phyloP scores from a whole-genome alignment of 1,140 invertebrate species.

The Laupala kohalensis region DNA sequence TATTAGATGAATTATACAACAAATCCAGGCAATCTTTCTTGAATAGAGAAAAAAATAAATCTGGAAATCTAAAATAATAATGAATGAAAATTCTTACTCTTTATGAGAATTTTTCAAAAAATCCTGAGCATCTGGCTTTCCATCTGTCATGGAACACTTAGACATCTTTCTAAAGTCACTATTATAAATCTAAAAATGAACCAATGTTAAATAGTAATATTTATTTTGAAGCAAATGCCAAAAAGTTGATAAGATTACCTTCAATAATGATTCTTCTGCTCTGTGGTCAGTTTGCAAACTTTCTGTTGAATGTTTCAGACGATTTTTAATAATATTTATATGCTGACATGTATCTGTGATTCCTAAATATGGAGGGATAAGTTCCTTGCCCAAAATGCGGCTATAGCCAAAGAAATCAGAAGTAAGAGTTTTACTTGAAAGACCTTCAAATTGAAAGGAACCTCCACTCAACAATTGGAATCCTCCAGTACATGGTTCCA shows the following conservation, averaged over 20 bases:
- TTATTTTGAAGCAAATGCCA: neutral
- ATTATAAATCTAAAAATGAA: neutral
- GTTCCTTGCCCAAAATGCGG: neutral
- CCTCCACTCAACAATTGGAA: slow-evolving; percentile 3
- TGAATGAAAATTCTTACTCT: too few species aligned
- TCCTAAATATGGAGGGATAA: slow-evolving; percentile 1
- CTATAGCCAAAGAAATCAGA: neutral
- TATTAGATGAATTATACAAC: too few species aligned
- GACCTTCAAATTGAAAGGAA: slow-evolving; percentile 6
- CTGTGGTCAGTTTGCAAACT: neutral
- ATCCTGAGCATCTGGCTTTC: too few species aligned
- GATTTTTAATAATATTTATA: neutral
- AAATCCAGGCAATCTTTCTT: too few species aligned
- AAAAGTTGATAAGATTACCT: neutral
- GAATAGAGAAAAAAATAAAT: too few species aligned
- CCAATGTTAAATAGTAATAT: neutral
- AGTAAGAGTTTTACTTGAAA: slow-evolving; percentile 4
- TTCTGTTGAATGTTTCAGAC: neutral
- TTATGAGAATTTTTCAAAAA: too few species aligned
- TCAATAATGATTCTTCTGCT: neutral
- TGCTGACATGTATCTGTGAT: slow-evolving; percentile 10
- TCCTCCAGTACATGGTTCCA: slow-evolving; percentile 5
- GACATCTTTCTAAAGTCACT: neutral
- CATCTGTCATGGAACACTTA: too few species aligned
- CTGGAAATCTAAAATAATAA: too few species aligned